Evolutionary conservation across 2,888 invertebrate genomes (phyloP).

Genomic region (Choristoneura rosaceana): DNA sequence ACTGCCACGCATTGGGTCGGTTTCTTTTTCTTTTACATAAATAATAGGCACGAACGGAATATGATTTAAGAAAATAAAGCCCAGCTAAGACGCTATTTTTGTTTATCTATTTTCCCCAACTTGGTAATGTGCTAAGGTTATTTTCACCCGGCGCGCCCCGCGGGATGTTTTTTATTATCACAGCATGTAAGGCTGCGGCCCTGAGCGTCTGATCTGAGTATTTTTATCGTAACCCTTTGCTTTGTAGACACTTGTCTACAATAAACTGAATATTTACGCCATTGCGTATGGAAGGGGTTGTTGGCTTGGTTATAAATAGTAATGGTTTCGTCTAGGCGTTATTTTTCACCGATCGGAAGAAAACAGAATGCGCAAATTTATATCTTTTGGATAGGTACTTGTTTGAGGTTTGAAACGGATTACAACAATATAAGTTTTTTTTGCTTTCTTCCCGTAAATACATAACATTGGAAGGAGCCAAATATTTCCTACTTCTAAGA

Average conservation of each 20-base stretch:
- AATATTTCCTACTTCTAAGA: no score
- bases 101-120: conserved; percentile 13
- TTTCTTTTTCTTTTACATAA: no score
- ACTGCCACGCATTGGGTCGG: no score
- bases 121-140: neutral
- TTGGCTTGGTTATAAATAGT: conserved; percentile 7
- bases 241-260: conserved; percentile 8
- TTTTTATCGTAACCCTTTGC: conserved; percentile 18
- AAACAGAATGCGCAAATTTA: neutral
- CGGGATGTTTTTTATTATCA: conserved; percentile 18
- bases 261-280: conserved; percentile 11
- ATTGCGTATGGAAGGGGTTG: neutral
- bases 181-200: neutral
- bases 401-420: no score
- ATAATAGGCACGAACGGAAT: neutral
- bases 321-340: neutral
- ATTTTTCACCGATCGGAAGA: neutral
- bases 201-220: conserved; percentile 1
- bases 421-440: no score
- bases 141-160: neutral
- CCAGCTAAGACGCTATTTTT: neutral
- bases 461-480: no score
- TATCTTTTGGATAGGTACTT: no score
- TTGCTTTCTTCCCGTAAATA: no score
- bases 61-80: neutral